These are phyloP conservation scores for Ariopsis seemanni DNA, from an alignment of 2,113 vertebrate genomes.

Conservation along the genomic window DNA sequence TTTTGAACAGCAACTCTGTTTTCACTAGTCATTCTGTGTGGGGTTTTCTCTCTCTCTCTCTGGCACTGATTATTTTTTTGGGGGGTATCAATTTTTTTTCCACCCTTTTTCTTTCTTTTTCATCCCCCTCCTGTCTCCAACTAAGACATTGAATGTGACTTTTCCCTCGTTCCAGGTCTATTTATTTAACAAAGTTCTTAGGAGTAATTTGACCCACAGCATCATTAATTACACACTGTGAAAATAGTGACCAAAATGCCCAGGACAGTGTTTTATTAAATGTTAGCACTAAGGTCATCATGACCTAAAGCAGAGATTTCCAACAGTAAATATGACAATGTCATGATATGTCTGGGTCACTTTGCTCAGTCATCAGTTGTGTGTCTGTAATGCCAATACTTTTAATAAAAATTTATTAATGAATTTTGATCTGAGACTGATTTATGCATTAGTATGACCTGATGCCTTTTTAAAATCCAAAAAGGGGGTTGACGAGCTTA, in stretches of 20 bases:
- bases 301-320: neutral
- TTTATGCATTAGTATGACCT: neutral
- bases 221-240: slow-evolving; percentile 28
- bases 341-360: neutral
- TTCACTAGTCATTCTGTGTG: slow-evolving; percentile 43
- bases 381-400: slow-evolving; percentile 67
- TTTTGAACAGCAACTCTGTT: slow-evolving; percentile 31
- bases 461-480: too few relatives aligned
- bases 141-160: slow-evolving; percentile 44
- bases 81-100: neutral
- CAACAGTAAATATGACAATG: neutral
- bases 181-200: slow-evolving; percentile 39
- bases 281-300: neutral
- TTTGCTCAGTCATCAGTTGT: slow-evolving; percentile 55
- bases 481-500: too few relatives aligned
- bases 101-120: neutral
- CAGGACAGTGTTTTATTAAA: neutral
- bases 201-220: slow-evolving; percentile 4
- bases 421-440: neutral
- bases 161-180: slow-evolving; percentile 42
- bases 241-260: slow-evolving; percentile 17
- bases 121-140: neutral
- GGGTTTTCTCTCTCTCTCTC: slow-evolving; percentile 23
- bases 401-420: slow-evolving; percentile 71
- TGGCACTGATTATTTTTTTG: slow-evolving; percentile 60